These are phyloP conservation scores for Astreopora myriophthalma DNA, from an alignment of 64 coral and sea anemone genomes.

Conservation along the genomic window DNA sequence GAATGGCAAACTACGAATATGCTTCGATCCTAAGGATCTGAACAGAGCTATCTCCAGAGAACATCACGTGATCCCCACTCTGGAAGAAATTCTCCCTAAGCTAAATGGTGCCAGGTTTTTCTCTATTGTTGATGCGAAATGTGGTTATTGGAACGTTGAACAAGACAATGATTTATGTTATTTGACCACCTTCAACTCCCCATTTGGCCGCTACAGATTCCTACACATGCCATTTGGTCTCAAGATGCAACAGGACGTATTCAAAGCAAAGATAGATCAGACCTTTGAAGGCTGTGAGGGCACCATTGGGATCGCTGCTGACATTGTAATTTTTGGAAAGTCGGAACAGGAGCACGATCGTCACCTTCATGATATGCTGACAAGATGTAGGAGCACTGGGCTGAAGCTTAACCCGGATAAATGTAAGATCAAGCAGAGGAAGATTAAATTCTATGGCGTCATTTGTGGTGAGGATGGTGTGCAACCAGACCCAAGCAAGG, in stretches of 20 bases:
- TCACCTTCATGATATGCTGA: slow-evolving; percentile 12
- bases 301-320: background rate
- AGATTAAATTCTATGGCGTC: slow-evolving; percentile 67
- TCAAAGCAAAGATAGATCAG: background rate
- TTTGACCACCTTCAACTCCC: slow-evolving; percentile 31
- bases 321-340: slow-evolving; percentile 11
- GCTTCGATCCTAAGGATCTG: slow-evolving; percentile 6
- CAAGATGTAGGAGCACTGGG: slow-evolving; percentile 5
- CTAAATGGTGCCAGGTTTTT: background rate
- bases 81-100: background rate
- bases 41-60: background rate
- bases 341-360: slow-evolving; percentile 28
- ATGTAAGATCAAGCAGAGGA: slow-evolving; percentile 57
- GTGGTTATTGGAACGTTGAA: background rate
- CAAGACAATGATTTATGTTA: too few species aligned
- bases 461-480: slow-evolving; percentile 27
- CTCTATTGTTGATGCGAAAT: background rate
- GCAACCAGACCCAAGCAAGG: background rate
- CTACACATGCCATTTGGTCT: background rate
- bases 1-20: slow-evolving; percentile 3
- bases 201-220: background rate
- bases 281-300: slow-evolving; percentile 1
- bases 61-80: background rate
- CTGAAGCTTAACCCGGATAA: slow-evolving; percentile 67
- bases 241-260: background rate